Evolutionary conservation across 2,797 vertebrate species (phyloP).

Genomic region (Schizopygopsis malacanthus): DNA sequence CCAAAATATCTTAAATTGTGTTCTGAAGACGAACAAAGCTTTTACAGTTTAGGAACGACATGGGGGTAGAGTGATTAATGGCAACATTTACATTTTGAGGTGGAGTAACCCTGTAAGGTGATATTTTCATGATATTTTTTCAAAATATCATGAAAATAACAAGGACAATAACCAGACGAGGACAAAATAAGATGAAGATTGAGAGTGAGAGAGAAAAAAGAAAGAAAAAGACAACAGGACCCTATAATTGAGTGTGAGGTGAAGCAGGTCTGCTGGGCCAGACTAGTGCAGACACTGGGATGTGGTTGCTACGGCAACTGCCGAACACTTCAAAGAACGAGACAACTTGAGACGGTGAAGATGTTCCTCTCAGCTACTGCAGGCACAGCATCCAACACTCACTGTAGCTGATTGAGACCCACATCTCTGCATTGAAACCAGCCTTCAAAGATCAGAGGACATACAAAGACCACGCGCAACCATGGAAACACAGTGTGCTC

Average conservation of each 20-base stretch:
- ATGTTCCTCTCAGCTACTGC: slow-evolving; percentile 32
- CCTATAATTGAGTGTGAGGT: slow-evolving; percentile 22
- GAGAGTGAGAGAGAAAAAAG: background rate
- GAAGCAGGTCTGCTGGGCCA: slow-evolving; percentile 28
- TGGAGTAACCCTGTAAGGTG: no score
- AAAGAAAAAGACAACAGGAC: background rate
- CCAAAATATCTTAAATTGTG: no score
- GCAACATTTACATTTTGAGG: no score
- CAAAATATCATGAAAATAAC: background rate
- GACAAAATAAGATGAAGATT: background rate
- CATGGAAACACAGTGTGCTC: slow-evolving; percentile 21
- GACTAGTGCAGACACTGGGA: slow-evolving; percentile 21
- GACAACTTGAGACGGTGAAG: slow-evolving; percentile 27
- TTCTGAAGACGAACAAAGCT: no score
- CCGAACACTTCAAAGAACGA: slow-evolving; percentile 20
- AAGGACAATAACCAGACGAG: background rate
- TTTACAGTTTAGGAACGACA: no score
- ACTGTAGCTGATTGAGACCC: background rate
- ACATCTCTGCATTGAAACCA: slow-evolving; percentile 15
- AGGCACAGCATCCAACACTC: slow-evolving; percentile 5
- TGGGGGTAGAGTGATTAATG: no score
- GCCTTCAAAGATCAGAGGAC: slow-evolving; percentile 29
- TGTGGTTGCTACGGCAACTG: slow-evolving; percentile 29
- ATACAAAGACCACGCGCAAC: background rate
- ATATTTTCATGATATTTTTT: no score